Percentiles rank a stretch among this genome's conserved stretches.
These are phyloP conservation scores for Arizona elegans DNA, from an alignment of 2,113 vertebrate genomes.

Conservation along the genomic window DNA sequence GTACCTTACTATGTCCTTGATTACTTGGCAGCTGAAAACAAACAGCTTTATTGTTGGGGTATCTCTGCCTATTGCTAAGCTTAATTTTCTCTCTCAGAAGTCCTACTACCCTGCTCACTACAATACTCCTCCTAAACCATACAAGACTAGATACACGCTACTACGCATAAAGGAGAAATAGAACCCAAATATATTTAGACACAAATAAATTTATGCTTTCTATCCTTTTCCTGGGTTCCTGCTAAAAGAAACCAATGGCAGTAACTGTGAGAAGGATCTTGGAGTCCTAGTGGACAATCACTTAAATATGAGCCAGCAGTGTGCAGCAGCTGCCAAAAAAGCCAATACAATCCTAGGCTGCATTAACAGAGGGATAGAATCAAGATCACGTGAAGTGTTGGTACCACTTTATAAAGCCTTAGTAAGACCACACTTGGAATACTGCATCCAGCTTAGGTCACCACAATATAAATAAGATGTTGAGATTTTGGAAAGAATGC, in stretches of 20 bases:
- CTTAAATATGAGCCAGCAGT: background rate
- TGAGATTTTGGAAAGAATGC: background rate
- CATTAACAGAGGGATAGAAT: background rate
- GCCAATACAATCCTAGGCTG: background rate
- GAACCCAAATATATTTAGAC: background rate
- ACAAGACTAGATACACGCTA: background rate
- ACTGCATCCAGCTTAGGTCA: background rate
- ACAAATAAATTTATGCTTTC: background rate
- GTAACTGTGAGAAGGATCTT: background rate
- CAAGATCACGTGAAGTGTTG: background rate
- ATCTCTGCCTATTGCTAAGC: background rate
- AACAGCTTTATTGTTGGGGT: background rate
- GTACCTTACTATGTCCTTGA: background rate
- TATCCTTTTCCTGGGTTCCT: too few relatives aligned
- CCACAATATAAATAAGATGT: background rate
- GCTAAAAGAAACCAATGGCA: background rate
- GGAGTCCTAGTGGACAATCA: background rate
- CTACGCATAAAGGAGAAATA: background rate
- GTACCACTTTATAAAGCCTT: background rate
- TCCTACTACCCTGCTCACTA: background rate
- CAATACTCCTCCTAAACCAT: background rate
- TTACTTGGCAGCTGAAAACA: background rate
- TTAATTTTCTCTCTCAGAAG: background rate
- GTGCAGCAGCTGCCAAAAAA: background rate
- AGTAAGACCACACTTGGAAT: background rate